Evolutionary conservation across 2,797 vertebrate species (phyloP).

Genomic region (Gallinago stenura): DNA sequence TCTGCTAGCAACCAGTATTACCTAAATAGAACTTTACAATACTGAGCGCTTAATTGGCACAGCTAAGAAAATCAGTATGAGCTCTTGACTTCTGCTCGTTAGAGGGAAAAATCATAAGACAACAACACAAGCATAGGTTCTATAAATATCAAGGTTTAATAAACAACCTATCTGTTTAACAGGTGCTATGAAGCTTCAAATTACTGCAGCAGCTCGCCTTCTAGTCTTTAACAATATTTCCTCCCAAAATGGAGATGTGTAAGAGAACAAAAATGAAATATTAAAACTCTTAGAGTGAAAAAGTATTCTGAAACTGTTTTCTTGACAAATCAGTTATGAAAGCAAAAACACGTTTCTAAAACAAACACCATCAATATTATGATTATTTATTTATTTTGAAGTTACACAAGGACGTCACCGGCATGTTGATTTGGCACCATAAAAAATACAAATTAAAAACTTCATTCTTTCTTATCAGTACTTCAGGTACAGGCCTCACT

Average conservation of each 20-base stretch:
- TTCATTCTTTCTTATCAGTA: not conserved
- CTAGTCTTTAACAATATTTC: not conserved
- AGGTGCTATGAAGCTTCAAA: slow-evolving; percentile 10
- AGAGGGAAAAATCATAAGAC: not conserved
- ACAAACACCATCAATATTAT: not conserved
- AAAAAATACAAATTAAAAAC: not conserved
- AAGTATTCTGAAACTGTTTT: not conserved
- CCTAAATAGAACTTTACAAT: not conserved
- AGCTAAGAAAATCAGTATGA: not conserved
- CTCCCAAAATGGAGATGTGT: slow-evolving; percentile 25
- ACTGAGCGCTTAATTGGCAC: not conserved
- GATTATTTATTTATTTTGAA: not conserved
- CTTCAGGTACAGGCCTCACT: slow-evolving; percentile 26
- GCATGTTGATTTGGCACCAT: not conserved
- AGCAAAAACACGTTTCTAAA: not conserved
- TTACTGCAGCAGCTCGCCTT: not conserved
- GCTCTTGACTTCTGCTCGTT: not conserved
- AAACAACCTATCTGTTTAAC: not conserved
- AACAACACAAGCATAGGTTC: not conserved
- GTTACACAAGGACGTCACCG: not conserved
- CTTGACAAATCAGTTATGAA: not conserved
- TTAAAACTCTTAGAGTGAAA: not conserved
- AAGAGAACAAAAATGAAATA: not conserved
- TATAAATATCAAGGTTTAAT: slow-evolving; percentile 8
- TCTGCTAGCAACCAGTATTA: not conserved